A percentile compares a stretch with the other conserved stretches of the same genome.
Conservation (phyloP, 2,113 vertebrate genomes). For the Bostrychus sinensis region DNA sequence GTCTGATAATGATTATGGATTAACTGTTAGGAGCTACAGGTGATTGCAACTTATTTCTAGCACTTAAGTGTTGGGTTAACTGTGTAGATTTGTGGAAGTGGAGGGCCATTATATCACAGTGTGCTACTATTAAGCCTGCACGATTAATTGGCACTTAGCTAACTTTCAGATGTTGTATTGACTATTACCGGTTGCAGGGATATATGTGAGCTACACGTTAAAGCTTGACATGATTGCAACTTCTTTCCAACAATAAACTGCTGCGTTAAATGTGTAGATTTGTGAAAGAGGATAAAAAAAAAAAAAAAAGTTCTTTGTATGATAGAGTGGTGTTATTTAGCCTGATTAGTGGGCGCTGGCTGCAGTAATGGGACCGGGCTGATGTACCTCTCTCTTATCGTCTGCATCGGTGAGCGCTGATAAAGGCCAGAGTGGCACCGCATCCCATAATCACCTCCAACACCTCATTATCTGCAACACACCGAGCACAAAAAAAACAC, state of each 20-base stretch:
- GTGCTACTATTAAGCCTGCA: too few species aligned
- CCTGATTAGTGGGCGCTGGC: background rate
- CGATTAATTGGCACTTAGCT: too few species aligned
- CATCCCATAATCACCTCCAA: constrained; percentile 27
- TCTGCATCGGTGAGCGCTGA: constrained; percentile 13
- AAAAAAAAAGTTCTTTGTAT: background rate
- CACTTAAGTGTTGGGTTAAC: too few species aligned
- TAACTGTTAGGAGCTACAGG: too few species aligned
- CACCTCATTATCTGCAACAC: constrained; percentile 4
- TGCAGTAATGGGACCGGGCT: background rate
- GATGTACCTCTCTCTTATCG: constrained; percentile 6
- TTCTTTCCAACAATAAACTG: background rate
- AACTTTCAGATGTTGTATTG: too few species aligned
- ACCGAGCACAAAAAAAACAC: constrained; percentile 7
- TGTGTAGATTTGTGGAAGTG: too few species aligned
- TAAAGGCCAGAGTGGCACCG: constrained; percentile 21
- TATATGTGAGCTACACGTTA: too few species aligned
- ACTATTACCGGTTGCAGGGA: too few species aligned
- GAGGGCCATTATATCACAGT: too few species aligned
- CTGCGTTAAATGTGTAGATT: too few species aligned
- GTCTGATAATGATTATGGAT: too few species aligned
- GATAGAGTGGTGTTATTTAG: constrained; percentile 1
- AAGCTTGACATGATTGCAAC: background rate
- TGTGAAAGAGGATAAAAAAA: background rate
- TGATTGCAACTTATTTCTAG: too few species aligned